Evolutionary conservation across 2,797 vertebrate species (phyloP).

Genomic region (Naso thynnoides): DNA sequence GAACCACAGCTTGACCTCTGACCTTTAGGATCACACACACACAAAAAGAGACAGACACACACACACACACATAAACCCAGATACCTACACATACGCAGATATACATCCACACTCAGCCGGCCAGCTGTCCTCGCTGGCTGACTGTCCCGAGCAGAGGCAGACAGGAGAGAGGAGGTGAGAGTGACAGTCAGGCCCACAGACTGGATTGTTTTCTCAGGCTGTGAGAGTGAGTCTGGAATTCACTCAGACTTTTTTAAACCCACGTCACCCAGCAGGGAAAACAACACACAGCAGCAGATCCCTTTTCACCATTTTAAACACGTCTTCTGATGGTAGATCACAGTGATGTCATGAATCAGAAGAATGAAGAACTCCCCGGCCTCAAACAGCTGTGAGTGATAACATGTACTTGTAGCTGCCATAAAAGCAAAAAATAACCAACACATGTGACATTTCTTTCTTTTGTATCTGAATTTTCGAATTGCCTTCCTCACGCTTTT

Average conservation of each 20-base stretch:
- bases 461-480: not conserved
- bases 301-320: conserved; percentile 48
- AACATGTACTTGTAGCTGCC: not conserved
- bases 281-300: conserved; percentile 52
- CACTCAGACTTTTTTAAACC: conserved; percentile 65
- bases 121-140: conserved; percentile 80
- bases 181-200: conserved; percentile 51
- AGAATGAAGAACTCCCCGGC: conserved; percentile 16
- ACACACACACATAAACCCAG: conserved; percentile 66
- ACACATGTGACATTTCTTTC: not conserved
- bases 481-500: not conserved
- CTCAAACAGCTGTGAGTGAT: conserved; percentile 24
- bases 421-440: not conserved
- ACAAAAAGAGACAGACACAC: conserved; percentile 60
- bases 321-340: conserved; percentile 34
- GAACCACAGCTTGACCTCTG: conserved; percentile 82
- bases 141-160: conserved; percentile 47
- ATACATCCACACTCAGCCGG: conserved; percentile 68
- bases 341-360: conserved; percentile 21
- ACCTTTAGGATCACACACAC: conserved; percentile 81
- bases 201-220: conserved; percentile 76
- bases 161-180: conserved; percentile 69
- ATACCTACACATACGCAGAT: conserved; percentile 67
- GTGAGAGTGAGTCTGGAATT: conserved; percentile 62
- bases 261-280: conserved; percentile 73